Evolutionary conservation across 2,113 vertebrate genomes (phyloP).

Genomic region (Chroicocephalus ridibundus): DNA sequence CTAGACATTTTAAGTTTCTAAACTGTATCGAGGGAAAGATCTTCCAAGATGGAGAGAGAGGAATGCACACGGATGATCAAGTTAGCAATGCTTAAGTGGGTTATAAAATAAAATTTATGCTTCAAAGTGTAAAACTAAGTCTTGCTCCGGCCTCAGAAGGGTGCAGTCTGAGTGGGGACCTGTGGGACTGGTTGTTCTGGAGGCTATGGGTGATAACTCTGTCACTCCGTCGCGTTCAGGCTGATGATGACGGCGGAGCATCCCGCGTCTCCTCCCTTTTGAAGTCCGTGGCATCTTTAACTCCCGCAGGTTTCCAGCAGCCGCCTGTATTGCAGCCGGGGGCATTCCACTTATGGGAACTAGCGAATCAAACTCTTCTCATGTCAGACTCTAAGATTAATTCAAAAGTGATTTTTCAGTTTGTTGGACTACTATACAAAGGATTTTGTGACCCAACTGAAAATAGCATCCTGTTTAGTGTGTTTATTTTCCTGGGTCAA

Average conservation of each 20-base stretch:
- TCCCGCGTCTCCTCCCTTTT: not conserved
- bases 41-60: not conserved
- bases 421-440: not conserved
- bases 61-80: not conserved
- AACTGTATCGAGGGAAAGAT: not conserved
- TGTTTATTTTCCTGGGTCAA: slow-evolving; percentile 52
- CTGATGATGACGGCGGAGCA: not conserved
- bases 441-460: slow-evolving; percentile 9
- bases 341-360: slow-evolving; percentile 44
- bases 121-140: not conserved
- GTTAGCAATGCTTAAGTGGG: not conserved
- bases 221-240: accelerated
- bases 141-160: not conserved
- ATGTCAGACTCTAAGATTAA: slow-evolving; percentile 49
- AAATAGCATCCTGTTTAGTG: slow-evolving; percentile 53
- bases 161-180: not conserved
- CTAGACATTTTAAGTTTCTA: not conserved
- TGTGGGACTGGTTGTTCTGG: not conserved
- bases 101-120: not conserved
- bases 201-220: not conserved
- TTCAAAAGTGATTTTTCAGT: slow-evolving; percentile 19
- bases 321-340: not conserved
- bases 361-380: slow-evolving; percentile 24
- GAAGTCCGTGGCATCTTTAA: not conserved
- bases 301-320: not conserved